Evolutionary conservation across 2,888 invertebrate genomes (phyloP).

Genomic region (Ischnura elegans): DNA sequence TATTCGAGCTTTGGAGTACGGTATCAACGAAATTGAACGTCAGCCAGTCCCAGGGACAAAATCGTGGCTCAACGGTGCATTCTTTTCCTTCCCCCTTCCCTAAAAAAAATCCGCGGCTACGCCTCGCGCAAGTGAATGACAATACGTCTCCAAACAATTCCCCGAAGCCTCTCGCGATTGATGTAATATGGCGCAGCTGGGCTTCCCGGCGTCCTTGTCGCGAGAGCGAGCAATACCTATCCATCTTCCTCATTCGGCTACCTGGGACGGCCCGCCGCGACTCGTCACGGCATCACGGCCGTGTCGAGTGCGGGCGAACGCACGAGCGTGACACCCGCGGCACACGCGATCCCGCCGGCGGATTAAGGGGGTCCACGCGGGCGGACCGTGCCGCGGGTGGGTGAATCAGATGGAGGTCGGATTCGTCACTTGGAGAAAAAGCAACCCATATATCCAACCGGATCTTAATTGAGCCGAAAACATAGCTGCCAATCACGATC

Average conservation of each 20-base stretch:
- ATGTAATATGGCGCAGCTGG: neutral
- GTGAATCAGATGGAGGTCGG: neutral
- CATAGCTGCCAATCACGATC: no score
- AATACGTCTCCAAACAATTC: neutral
- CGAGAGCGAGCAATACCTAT: neutral
- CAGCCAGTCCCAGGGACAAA: neutral
- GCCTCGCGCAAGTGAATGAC: conserved; percentile 9
- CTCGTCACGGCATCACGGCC: neutral
- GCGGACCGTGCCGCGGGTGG: neutral
- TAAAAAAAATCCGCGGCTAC: neutral
- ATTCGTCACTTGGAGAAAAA: neutral
- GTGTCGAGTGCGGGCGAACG: neutral
- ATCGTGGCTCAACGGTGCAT: neutral
- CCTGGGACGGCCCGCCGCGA: neutral
- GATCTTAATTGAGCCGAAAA: no score
- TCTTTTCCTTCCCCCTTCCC: neutral
- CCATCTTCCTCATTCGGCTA: neutral
- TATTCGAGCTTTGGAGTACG: no score
- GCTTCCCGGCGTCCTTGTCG: neutral
- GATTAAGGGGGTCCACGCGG: neutral
- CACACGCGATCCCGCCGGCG: neutral
- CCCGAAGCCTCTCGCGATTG: neutral
- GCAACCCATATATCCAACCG: neutral
- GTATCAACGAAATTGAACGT: neutral
- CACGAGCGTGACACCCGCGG: neutral